phyloP scores from a whole-genome alignment of 2,113 vertebrate species.

The Narcine bancroftii region DNA sequence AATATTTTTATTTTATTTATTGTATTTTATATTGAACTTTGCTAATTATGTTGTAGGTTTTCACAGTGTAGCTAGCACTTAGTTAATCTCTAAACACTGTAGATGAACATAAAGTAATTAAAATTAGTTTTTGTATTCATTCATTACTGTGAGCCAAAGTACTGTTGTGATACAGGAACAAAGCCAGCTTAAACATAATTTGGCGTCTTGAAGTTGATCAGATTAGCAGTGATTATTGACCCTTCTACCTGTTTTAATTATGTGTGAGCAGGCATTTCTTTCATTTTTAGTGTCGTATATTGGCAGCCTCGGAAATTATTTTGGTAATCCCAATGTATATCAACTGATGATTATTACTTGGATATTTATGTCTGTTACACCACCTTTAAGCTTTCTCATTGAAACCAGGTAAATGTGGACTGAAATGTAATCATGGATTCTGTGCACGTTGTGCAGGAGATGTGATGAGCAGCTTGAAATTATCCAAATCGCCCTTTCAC shows the following conservation, averaged over 20 bases:
- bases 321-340: not conserved
- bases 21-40: constrained; percentile 89
- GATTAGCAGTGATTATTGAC: not conserved
- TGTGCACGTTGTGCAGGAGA: not conserved
- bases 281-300: not conserved
- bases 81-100: constrained; percentile 52
- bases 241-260: constrained; percentile 2
- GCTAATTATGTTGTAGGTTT: constrained; percentile 57
- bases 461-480: not conserved
- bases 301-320: not conserved
- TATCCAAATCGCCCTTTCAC: not conserved
- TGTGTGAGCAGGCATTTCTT: not conserved
- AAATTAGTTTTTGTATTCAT: constrained; percentile 5
- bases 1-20: constrained; percentile 99
- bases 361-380: constrained; percentile 19
- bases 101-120: constrained; percentile 42
- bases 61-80: constrained; percentile 52
- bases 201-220: not conserved
- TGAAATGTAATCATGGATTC: constrained; percentile 10
- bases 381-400: constrained; percentile 12
- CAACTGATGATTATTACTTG: constrained; percentile 7
- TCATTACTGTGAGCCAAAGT: constrained; percentile 32
- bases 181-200: constrained; percentile 22
- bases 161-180: constrained; percentile 23
- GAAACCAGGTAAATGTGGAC: constrained; percentile 21